Percentiles rank a stretch among this genome's conserved stretches.
Conservation (phyloP, 2,888 invertebrate genomes). For the Harpagoxenus sublaevis region DNA sequence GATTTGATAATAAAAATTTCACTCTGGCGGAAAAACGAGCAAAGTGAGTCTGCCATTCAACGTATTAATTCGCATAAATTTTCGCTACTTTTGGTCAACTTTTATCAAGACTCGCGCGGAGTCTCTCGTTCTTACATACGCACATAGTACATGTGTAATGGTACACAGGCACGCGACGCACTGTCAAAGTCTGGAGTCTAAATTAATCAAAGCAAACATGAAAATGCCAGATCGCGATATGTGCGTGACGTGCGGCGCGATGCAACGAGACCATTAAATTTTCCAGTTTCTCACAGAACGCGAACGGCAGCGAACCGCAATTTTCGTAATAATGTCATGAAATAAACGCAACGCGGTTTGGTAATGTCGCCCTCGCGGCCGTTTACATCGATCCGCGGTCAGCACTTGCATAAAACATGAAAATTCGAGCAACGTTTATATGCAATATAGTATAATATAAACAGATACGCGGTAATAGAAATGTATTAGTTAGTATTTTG, state of each 20-base stretch:
- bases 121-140: not conserved
- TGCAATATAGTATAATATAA: not conserved
- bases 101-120: not conserved
- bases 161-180: constrained; percentile 10
- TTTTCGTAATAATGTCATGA: constrained; percentile 28
- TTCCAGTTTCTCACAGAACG: not conserved
- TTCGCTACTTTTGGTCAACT: not conserved
- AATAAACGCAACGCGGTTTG: constrained; percentile 15
- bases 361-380: constrained; percentile 12
- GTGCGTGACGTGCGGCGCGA: not conserved
- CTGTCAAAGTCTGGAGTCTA: not conserved
- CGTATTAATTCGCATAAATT: not conserved
- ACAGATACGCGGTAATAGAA: not conserved
- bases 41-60: not conserved
- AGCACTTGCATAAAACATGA: not conserved
- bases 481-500: not conserved
- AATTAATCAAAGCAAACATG: constrained; percentile 43
- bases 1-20: not conserved
- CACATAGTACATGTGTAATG: not conserved
- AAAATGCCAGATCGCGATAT: not conserved
- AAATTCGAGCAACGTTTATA: constrained; percentile 6
- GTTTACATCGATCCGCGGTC: constrained; percentile 26
- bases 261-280: constrained; percentile 17
- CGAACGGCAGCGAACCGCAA: not conserved
- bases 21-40: not conserved